These are phyloP conservation scores for Sciurus vulgaris DNA, from an alignment of 2,797 vertebrate genomes.

Conservation along the genomic window DNA sequence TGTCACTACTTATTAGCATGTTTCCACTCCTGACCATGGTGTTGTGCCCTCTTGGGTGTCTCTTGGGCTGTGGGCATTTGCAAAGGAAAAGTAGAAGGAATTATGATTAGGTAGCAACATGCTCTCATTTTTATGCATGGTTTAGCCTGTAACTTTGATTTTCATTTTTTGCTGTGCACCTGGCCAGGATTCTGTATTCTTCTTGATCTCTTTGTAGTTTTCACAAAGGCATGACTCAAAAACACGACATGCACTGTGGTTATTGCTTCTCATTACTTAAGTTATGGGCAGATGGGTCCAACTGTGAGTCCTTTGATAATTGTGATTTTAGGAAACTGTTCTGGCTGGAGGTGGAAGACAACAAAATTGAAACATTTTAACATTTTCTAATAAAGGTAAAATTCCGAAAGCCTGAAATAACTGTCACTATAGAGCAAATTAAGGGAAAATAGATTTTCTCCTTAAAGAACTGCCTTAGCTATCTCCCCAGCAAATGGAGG, in stretches of 20 bases:
- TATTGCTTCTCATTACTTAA: constrained; percentile 50
- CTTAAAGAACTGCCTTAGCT: neutral
- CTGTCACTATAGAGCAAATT: neutral
- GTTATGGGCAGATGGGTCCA: neutral
- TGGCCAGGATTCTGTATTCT: constrained; percentile 57
- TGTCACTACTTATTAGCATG: neutral
- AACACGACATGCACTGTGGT: neutral
- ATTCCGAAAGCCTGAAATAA: constrained; percentile 18
- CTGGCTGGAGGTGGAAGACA: neutral
- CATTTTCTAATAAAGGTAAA: constrained; percentile 59
- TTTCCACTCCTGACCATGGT: neutral
- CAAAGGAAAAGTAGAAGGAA: constrained; percentile 21
- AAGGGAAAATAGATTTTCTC: neutral
- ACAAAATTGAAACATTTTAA: constrained; percentile 45
- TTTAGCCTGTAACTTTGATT: constrained; percentile 68
- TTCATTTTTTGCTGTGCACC: constrained; percentile 20
- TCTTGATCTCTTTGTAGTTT: constrained; percentile 64
- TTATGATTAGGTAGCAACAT: neutral
- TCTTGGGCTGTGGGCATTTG: neutral
- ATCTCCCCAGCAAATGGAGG: neutral
- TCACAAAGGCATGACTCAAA: constrained; percentile 46
- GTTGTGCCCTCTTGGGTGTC: neutral
- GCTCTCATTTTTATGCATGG: constrained; percentile 63
- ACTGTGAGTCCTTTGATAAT: constrained; percentile 14
- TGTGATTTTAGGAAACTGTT: constrained; percentile 13